Percentiles rank a stretch among this genome's conserved stretches.
These are phyloP conservation scores for Platycheirus albimanus DNA, from an alignment of 2,888 invertebrate genomes.

Conservation along the genomic window DNA sequence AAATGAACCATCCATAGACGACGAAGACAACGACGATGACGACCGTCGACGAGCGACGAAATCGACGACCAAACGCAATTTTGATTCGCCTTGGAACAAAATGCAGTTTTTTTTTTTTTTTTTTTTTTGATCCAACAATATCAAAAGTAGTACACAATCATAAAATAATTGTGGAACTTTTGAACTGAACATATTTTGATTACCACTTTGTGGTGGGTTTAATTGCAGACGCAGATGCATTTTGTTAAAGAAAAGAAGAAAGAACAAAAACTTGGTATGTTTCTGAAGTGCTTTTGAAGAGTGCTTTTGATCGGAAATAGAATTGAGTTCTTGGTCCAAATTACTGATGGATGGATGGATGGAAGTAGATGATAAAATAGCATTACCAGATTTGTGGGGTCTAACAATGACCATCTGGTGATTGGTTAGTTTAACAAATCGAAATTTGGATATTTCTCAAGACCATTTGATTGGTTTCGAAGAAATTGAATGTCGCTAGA, in stretches of 20 bases:
- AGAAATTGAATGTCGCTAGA: too few species aligned
- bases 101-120: slow-evolving; percentile 13
- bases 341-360: not conserved
- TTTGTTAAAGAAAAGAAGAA: slow-evolving; percentile 7
- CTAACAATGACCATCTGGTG: slow-evolving; percentile 7
- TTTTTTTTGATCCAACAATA: slow-evolving; percentile 9
- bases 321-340: slow-evolving; percentile 7
- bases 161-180: slow-evolving; percentile 61
- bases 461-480: too few species aligned
- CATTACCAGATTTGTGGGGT: not conserved
- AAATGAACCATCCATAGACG: too few species aligned
- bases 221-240: slow-evolving; percentile 38
- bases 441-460: too few species aligned
- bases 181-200: slow-evolving; percentile 68
- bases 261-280: slow-evolving; percentile 22
- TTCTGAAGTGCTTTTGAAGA: slow-evolving; percentile 43
- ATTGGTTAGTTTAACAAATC: not conserved
- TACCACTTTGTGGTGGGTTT: slow-evolving; percentile 61
- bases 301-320: slow-evolving; percentile 35
- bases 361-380: not conserved
- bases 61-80: slow-evolving; percentile 12
- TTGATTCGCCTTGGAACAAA: slow-evolving; percentile 40
- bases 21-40: not conserved
- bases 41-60: not conserved
- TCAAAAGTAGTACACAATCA: slow-evolving; percentile 49